Evolutionary conservation across 2,888 invertebrate species (phyloP), one percentile per base, ranked within the genome.

Genomic region (Byasa hedistus): DNA sequence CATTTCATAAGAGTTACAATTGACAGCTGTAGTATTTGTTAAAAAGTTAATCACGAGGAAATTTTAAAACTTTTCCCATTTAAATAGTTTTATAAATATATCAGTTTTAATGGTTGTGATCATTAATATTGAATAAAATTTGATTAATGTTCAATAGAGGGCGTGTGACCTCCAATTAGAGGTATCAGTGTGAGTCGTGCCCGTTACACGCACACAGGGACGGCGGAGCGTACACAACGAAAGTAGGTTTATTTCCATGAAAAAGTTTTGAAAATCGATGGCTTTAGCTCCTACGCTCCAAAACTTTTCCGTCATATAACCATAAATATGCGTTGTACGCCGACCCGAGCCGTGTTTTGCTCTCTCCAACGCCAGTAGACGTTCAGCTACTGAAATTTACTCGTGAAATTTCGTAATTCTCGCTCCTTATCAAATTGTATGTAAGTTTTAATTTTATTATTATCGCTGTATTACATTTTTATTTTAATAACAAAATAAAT

Each of bases 201-300:
- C 70, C 72, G 74, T 63, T 73, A 1, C 36, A 81, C 85, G 72
- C 87, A 85, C 87, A 89, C 87, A 78, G 39, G n/a, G 59, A 71
- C 68, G 68, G 52, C 65, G 57, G 75, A 74, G 75, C 82, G 80
- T 86, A 86, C 86, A 90, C 88, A 87, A 85, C 83, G 85, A 89
- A 90, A 91, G 91, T 91, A 88, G 91, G 91, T 91, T 91, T 91
- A 90, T 92, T 90, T 91, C 91, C 91, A 91, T 90, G 92, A 92
- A 92, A 92, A 92, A 92, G 90, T 92, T 92, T 91, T 88, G 91
- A 91, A 92, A 92, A 92, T 92, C 92, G 92, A 91, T 91, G 90
- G 90, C 88, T 89, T 88, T 81, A 89, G 90, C 91, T 89, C 89
- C 89, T 86, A 88, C 89, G 88, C 88, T 86, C 81, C 80, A 80